phyloP scores from a whole-genome alignment of 2,797 vertebrate species.

The Acanthurus tractus region DNA sequence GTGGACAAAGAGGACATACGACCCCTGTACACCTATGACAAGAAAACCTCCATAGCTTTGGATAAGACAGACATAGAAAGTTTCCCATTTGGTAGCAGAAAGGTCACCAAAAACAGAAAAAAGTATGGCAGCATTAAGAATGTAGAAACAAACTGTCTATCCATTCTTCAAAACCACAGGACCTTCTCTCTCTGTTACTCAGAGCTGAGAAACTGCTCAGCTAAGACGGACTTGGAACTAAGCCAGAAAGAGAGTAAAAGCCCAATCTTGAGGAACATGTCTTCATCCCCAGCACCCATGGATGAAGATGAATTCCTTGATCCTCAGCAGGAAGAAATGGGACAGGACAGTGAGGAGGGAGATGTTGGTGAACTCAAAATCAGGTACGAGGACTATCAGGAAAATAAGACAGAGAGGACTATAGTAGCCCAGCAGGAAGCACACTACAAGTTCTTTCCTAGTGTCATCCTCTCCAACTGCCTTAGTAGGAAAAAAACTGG shows the following conservation, averaged over 20 bases:
- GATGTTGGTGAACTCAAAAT: constrained; percentile 96
- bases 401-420: constrained; percentile 94
- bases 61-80: constrained; percentile 88
- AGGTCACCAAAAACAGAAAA: constrained; percentile 88
- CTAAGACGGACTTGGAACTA: constrained; percentile 78
- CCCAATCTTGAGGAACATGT: constrained; percentile 73
- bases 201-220: constrained; percentile 80
- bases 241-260: constrained; percentile 77
- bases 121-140: constrained; percentile 93
- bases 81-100: constrained; percentile 89
- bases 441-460: constrained; percentile 99
- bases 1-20: constrained; percentile 86
- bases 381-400: constrained; percentile 97
- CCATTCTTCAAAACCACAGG: constrained; percentile 84
- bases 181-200: constrained; percentile 86
- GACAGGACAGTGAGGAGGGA: constrained; percentile 87
- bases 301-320: constrained; percentile 72
- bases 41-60: constrained; percentile 77
- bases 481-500: constrained; percentile 90
- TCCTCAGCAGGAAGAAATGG: constrained; percentile 69
- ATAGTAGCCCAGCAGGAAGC: constrained; percentile 95
- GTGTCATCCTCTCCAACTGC: constrained; percentile 98
- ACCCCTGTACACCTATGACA: constrained; percentile 88
- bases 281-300: constrained; percentile 66
- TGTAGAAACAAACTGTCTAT: constrained; percentile 88